Base-by-base conservation (phyloP, 1,140 invertebrate species). In the Grapholita molesta region DNA sequence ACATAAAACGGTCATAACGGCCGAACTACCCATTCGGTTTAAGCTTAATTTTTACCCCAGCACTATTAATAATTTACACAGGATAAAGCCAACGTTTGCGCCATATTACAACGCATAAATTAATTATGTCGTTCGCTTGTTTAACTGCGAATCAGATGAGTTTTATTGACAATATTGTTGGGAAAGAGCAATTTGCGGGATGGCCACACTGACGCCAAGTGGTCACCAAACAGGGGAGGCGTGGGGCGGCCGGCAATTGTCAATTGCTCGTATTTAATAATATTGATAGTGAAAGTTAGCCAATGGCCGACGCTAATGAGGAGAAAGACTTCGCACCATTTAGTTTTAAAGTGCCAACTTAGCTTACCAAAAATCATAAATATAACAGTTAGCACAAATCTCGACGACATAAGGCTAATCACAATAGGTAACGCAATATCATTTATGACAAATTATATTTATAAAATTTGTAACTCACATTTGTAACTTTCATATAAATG, bases 121-220 rank as follows among this genome's bases (percentile, higher is more conserved):
- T 91, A 89, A 91, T 91, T 89, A 90, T 91, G 86, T 90, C 83
- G 85, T 82, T 84, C 85, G 88, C 87, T 88, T 91, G 88, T 91
- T 91, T 91, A 89, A 91, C 87, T 91, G 89, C 87, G 89, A 91
- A 89, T 90, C 88, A 88, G 88, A 90, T 90, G 88, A 91, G 88
- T 91, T 91, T 91, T 91, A 91, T 91, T 91, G 89, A 91, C 89
- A 91, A 91, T 91, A 85, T 90, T 88, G 89, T 86, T 89, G 86
- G 86, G 86, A 87, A 90, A 90, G 86, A 83, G 89, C 89, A 91
- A 91, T 91, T 91, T 90, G 89, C 83, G 88, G 88, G 83, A 91
- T 89, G 84, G 80, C 79, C 86, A 76, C 76, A 82, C 78, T 79
- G 85, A 81, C 83, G 84, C 82, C 86, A 82, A 89, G 85, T 88